These are phyloP conservation scores for Nipponia nippon DNA, from an alignment of 2,113 vertebrate genomes.

Conservation along the genomic window DNA sequence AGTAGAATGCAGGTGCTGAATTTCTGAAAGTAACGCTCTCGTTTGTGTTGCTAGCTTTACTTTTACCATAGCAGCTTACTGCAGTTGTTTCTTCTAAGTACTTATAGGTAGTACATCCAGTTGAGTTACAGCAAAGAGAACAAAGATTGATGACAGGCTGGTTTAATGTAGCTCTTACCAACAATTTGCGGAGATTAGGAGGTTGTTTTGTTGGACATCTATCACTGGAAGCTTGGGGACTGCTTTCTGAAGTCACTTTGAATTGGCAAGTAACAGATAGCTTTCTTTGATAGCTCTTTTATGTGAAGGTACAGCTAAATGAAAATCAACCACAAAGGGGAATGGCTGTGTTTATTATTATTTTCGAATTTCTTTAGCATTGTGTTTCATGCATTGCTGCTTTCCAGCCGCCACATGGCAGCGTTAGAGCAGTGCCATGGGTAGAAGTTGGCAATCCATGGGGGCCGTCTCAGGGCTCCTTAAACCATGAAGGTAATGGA, in stretches of 20 bases:
- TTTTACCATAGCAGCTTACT: not conserved
- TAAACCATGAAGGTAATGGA: fast-evolving
- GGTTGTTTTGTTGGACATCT: not conserved
- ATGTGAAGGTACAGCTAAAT: not conserved
- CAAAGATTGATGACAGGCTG: not conserved
- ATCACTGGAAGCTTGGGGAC: not conserved
- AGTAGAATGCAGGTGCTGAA: not conserved
- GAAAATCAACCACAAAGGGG: not conserved
- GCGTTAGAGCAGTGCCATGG: not conserved
- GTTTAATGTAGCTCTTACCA: not conserved
- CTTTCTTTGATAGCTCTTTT: not conserved
- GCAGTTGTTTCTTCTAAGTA: not conserved
- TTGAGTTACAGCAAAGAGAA: not conserved
- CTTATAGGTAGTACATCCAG: not conserved
- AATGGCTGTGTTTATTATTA: not conserved
- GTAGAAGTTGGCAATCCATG: fast-evolving
- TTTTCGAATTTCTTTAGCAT: not conserved
- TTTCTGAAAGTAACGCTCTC: not conserved
- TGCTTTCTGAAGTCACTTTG: not conserved
- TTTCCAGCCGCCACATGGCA: not conserved
- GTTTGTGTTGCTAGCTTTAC: not conserved
- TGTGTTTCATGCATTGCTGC: not conserved
- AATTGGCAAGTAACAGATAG: not conserved
- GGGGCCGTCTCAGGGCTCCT: not conserved
- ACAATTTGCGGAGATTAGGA: not conserved